Percentiles rank a stretch among this genome's conserved stretches.
Conservation (phyloP, 2,888 invertebrate genomes). For the Drosophila austrosaltans region DNA sequence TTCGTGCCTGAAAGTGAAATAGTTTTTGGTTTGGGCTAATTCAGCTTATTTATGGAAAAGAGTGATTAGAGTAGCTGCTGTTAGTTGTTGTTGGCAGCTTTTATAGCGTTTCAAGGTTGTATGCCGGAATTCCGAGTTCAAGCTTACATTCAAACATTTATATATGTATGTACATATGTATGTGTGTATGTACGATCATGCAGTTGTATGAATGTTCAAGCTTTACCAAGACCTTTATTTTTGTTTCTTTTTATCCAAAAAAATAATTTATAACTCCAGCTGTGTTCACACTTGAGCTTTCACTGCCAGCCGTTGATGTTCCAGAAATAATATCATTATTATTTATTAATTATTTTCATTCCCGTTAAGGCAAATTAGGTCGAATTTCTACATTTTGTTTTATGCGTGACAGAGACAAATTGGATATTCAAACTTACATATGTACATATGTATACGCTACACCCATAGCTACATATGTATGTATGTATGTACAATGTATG, state of each 20-base stretch:
- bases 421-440: too few relatives aligned
- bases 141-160: constrained; percentile 28
- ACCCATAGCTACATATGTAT: too few relatives aligned
- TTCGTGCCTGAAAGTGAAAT: constrained; percentile 44
- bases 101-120: constrained; percentile 71
- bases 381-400: background rate
- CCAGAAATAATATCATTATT: constrained; percentile 42
- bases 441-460: too few relatives aligned
- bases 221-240: constrained; percentile 64
- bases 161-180: constrained; percentile 8
- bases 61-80: constrained; percentile 30
- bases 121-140: constrained; percentile 40
- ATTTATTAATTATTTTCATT: constrained; percentile 40
- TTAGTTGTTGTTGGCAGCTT: constrained; percentile 41
- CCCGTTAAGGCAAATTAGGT: background rate
- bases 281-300: constrained; percentile 36
- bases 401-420: background rate
- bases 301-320: constrained; percentile 37
- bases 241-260: constrained; percentile 51
- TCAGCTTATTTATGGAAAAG: constrained; percentile 41
- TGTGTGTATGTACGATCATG: constrained; percentile 2
- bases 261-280: constrained; percentile 46
- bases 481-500: too few relatives aligned
- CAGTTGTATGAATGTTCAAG: constrained; percentile 12
- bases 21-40: constrained; percentile 33